Evolutionary conservation across 2,797 vertebrate species (phyloP).

Genomic region (Gymnothorax reevesii): DNA sequence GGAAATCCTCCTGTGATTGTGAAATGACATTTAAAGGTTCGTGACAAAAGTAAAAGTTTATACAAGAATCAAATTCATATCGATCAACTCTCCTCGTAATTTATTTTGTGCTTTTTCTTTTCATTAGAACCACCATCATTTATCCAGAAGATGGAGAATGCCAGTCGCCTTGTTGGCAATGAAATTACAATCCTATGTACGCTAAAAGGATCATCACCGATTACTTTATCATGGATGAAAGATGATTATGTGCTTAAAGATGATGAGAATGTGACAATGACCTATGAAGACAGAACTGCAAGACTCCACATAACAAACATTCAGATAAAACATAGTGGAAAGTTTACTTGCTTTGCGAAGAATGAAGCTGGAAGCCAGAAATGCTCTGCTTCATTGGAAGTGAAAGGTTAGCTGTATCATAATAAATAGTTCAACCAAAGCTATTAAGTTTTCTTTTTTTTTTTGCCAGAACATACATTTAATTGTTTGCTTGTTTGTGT

Average conservation of each 20-base stretch:
- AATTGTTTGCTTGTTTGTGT: slow-evolving; percentile 53
- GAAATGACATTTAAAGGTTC: slow-evolving; percentile 89
- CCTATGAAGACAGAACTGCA: slow-evolving; percentile 83
- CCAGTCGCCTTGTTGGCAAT: slow-evolving; percentile 81
- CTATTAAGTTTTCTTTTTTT: neutral
- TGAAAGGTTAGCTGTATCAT: slow-evolving; percentile 88
- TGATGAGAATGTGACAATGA: slow-evolving; percentile 84
- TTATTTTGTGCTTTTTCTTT: slow-evolving; percentile 35
- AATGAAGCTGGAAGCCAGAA: slow-evolving; percentile 95
- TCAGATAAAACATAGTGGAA: slow-evolving; percentile 85
- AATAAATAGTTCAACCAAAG: neutral
- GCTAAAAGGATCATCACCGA: slow-evolving; percentile 89
- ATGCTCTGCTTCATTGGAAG: slow-evolving; percentile 85
- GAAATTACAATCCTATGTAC: slow-evolving; percentile 84
- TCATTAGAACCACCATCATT: slow-evolving; percentile 89
- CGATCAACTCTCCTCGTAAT: slow-evolving; percentile 20
- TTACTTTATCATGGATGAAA: slow-evolving; percentile 90
- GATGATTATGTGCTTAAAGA: slow-evolving; percentile 92
- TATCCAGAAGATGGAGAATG: slow-evolving; percentile 85
- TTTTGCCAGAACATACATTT: neutral
- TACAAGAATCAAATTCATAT: neutral
- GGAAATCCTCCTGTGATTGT: slow-evolving; percentile 83
- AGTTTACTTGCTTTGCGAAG: slow-evolving; percentile 94
- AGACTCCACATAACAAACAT: slow-evolving; percentile 81
- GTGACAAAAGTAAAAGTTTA: slow-evolving; percentile 60